Percentiles rank a stretch among this genome's conserved stretches.
phyloP scores from a whole-genome alignment of 2,888 invertebrate genomes.

The Drosophila cracens region DNA sequence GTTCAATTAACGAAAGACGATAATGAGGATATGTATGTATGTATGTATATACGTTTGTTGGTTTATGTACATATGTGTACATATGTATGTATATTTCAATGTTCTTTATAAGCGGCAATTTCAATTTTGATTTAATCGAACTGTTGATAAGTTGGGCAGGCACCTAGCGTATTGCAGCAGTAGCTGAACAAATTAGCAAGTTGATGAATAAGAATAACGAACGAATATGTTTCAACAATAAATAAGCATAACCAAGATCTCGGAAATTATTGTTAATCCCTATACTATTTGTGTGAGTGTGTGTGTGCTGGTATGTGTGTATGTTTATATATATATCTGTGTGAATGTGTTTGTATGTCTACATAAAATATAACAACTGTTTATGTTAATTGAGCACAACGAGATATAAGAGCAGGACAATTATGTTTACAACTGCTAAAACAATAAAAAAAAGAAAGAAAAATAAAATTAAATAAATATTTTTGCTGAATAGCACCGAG shows the following conservation, averaged over 20 bases:
- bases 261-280: constrained; percentile 13
- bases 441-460: constrained; percentile 26
- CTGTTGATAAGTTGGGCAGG: constrained; percentile 29
- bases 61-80: neutral
- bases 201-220: constrained; percentile 1
- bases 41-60: neutral
- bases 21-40: neutral
- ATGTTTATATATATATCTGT: neutral
- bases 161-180: constrained; percentile 4
- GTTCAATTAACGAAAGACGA: constrained; percentile 1
- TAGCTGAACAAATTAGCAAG: neutral
- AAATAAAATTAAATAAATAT: constrained; percentile 11
- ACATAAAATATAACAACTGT: constrained; percentile 1
- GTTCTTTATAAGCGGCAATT: constrained; percentile 2
- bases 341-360: constrained; percentile 27
- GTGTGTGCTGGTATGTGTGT: constrained; percentile 1
- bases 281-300: constrained; percentile 1
- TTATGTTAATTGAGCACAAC: constrained; percentile 55
- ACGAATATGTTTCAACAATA: constrained; percentile 6
- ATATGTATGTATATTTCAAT: neutral
- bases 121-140: constrained; percentile 7
- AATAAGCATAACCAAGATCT: constrained; percentile 26
- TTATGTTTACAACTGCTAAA: constrained; percentile 47
- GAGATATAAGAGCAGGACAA: constrained; percentile 28
- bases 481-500: constrained; percentile 4